Percentiles rank a stretch among this genome's conserved stretches.
These are phyloP conservation scores for Epinotia ramella DNA, from an alignment of 2,888 invertebrate species.

Conservation along the genomic window DNA sequence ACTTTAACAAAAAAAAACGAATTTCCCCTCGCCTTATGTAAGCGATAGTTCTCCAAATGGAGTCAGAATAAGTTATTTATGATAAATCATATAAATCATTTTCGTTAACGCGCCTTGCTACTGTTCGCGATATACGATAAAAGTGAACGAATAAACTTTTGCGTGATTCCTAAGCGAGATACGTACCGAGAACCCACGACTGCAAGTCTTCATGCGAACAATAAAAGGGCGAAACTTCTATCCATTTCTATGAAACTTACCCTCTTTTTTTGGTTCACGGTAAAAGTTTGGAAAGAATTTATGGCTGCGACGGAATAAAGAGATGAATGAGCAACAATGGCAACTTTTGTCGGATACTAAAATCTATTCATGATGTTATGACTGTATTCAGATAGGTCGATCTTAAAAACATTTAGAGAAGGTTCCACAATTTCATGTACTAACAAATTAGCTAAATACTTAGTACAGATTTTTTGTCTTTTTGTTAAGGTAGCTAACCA, in stretches of 20 bases:
- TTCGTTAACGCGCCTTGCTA: slow-evolving; percentile 74
- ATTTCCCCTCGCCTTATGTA: slow-evolving; percentile 59
- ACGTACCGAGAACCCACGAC: slow-evolving; percentile 49
- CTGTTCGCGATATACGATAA: slow-evolving; percentile 66
- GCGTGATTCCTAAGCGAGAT: slow-evolving; percentile 79
- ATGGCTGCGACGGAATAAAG: slow-evolving; percentile 51
- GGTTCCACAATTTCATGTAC: background rate
- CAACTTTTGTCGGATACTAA: slow-evolving; percentile 32
- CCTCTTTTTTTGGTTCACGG: background rate
- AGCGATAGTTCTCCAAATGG: slow-evolving; percentile 73
- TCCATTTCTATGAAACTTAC: background rate
- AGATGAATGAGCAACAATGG: slow-evolving; percentile 30
- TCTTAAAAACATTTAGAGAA: slow-evolving; percentile 18
- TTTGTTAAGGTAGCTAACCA: too few relatives aligned
- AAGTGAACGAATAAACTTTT: slow-evolving; percentile 81
- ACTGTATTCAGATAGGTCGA: slow-evolving; percentile 5
- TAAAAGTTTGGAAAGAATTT: slow-evolving; percentile 50
- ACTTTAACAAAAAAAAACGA: slow-evolving; percentile 50
- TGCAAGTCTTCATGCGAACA: slow-evolving; percentile 33
- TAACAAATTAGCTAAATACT: background rate
- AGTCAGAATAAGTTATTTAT: slow-evolving; percentile 81
- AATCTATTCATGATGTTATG: slow-evolving; percentile 32
- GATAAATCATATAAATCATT: slow-evolving; percentile 84
- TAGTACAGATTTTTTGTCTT: too few relatives aligned
- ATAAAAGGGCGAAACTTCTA: slow-evolving; percentile 9